phyloP scores from a whole-genome alignment of 1,140 invertebrate species.

The Drosophila parvula region DNA sequence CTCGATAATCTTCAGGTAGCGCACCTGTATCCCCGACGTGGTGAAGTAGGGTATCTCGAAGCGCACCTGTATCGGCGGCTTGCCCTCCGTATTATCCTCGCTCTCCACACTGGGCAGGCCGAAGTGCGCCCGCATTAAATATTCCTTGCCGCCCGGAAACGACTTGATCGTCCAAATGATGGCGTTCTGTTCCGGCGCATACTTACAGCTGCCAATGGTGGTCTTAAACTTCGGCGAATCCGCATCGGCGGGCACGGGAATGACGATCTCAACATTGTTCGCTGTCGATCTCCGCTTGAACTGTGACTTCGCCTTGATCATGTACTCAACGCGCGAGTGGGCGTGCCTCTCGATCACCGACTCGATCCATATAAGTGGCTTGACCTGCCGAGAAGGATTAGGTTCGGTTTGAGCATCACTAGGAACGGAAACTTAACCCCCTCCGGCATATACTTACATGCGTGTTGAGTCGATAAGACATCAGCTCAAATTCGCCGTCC shows the following conservation, averaged over 20 bases:
- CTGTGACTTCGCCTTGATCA: conserved; percentile 99
- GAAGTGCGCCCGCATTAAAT: conserved; percentile 99
- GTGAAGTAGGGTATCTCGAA: conserved; percentile 99
- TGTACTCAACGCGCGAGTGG: conserved; percentile 99
- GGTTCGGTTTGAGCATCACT: not conserved
- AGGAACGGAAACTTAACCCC: not conserved
- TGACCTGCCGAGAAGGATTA: conserved; percentile 87
- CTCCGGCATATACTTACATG: conserved; percentile 88
- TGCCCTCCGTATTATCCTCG: conserved; percentile 96
- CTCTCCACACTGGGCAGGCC: conserved; percentile 98
- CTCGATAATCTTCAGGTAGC: conserved; percentile 99
- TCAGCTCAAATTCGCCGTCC: conserved; percentile 99
- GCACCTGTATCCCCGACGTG: conserved; percentile 98
- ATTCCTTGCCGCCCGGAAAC: conserved; percentile 99
- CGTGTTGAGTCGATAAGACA: conserved; percentile 99
- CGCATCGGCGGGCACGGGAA: conserved; percentile 98
- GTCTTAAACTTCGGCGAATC: conserved; percentile 99
- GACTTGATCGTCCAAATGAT: conserved; percentile 99
- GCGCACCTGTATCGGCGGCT: conserved; percentile 99
- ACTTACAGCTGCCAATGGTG: conserved; percentile 98
- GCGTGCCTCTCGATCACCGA: conserved; percentile 99
- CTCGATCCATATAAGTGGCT: conserved; percentile 99
- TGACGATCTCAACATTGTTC: conserved; percentile 99
- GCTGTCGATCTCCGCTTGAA: conserved; percentile 99
- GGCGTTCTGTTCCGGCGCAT: conserved; percentile 98